A percentile compares a stretch with the other conserved stretches of the same genome.
These are phyloP conservation scores for Folsomia manolachei DNA, from an alignment of 2,888 invertebrate species.

Conservation along the genomic window DNA sequence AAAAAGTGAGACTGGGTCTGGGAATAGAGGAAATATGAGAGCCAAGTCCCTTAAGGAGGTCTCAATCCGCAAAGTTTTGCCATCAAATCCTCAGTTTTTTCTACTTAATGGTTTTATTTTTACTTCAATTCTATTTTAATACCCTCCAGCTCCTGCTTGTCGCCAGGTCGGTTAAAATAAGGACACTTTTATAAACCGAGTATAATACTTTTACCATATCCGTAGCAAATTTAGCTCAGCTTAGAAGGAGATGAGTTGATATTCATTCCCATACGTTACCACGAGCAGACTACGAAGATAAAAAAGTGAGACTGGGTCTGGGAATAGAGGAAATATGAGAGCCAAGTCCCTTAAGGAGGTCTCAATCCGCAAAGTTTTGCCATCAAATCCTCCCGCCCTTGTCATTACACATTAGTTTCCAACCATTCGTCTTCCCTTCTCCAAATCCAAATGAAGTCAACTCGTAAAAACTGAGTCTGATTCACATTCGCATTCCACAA, in stretches of 20 bases:
- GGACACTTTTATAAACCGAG: too few species aligned
- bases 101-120: conserved; percentile 1
- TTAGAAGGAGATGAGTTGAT: not conserved
- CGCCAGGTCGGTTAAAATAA: too few species aligned
- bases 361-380: conserved; percentile 14
- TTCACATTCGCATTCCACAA: not conserved
- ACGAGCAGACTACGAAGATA: not conserved
- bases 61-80: conserved; percentile 14
- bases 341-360: conserved; percentile 13
- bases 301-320: not conserved
- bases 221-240: not conserved
- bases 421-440: conserved; percentile 5
- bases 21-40: not conserved
- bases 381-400: conserved; percentile 20
- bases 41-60: conserved; percentile 13
- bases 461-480: not conserved
- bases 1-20: not conserved
- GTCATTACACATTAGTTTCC: conserved; percentile 18
- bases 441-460: conserved; percentile 8
- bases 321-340: not conserved
- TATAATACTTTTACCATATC: too few species aligned
- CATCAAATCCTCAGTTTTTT: conserved; percentile 15
- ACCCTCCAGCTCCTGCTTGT: not conserved
- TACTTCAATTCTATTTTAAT: not conserved
- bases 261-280: not conserved